These are phyloP conservation scores for Leptinotarsa haldemani DNA, from an alignment of 2,888 invertebrate species.

Conservation along the genomic window DNA sequence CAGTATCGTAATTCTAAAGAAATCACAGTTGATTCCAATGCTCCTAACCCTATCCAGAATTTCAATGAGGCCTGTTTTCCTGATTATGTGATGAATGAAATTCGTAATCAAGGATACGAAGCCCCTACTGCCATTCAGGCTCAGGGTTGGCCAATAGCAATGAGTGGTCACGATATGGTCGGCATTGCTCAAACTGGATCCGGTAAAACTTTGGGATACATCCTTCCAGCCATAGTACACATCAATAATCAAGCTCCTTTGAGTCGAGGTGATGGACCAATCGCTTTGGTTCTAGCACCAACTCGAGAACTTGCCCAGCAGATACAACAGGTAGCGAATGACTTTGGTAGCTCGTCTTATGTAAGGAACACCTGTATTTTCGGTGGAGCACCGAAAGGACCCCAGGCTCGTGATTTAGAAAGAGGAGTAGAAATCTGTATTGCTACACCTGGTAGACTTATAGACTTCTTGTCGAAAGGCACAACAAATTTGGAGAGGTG, in stretches of 20 bases:
- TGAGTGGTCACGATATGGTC: slow-evolving; percentile 86
- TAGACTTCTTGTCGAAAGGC: slow-evolving; percentile 83
- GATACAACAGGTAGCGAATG: slow-evolving; percentile 82
- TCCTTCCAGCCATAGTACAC: slow-evolving; percentile 86
- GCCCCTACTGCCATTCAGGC: slow-evolving; percentile 88
- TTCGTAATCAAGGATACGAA: slow-evolving; percentile 79
- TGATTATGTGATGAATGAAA: slow-evolving; percentile 79
- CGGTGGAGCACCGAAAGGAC: slow-evolving; percentile 92
- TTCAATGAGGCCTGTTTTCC: slow-evolving; percentile 86
- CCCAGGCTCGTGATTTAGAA: slow-evolving; percentile 78
- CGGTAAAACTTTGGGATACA: slow-evolving; percentile 84
- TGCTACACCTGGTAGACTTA: slow-evolving; percentile 86
- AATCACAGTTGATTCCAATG: slow-evolving; percentile 84
- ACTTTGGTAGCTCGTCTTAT: slow-evolving; percentile 84
- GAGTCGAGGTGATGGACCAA: slow-evolving; percentile 84
- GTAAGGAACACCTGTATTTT: slow-evolving; percentile 88
- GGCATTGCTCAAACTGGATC: slow-evolving; percentile 89
- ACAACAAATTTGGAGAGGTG: slow-evolving; percentile 79
- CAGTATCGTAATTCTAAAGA: slow-evolving; percentile 81
- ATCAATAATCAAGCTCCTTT: slow-evolving; percentile 85
- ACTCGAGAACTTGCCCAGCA: slow-evolving; percentile 84
- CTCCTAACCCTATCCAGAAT: slow-evolving; percentile 80
- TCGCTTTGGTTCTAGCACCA: slow-evolving; percentile 83
- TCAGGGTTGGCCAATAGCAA: slow-evolving; percentile 88
- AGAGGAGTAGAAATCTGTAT: slow-evolving; percentile 85